These are phyloP conservation scores for Diabrotica balteata DNA, from an alignment of 2,888 invertebrate species.

Conservation along the genomic window DNA sequence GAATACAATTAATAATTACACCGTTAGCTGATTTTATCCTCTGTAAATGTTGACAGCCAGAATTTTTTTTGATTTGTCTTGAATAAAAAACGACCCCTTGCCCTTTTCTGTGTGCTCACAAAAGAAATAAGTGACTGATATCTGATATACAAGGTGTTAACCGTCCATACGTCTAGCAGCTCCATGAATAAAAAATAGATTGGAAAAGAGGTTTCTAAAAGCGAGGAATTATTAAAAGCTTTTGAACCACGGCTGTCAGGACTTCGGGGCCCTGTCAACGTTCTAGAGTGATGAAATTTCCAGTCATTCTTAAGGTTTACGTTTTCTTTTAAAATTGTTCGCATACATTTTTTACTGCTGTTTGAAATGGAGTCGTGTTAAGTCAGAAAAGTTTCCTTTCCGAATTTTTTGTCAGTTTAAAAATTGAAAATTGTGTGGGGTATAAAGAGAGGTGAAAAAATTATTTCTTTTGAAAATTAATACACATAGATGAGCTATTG, in stretches of 20 bases:
- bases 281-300: conserved; percentile 47
- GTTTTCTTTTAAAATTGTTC: not conserved
- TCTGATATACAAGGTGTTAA: conserved; percentile 27
- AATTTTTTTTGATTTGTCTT: no score
- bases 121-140: conserved; percentile 5
- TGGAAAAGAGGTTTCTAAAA: conserved; percentile 42
- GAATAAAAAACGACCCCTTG: no score
- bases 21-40: no score
- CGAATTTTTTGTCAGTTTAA: not conserved
- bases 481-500: no score
- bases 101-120: not conserved
- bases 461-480: no score
- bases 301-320: conserved; percentile 36
- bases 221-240: conserved; percentile 48
- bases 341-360: not conserved
- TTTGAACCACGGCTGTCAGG: conserved; percentile 49
- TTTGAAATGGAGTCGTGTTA: conserved; percentile 4
- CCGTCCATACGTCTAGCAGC: conserved; percentile 22
- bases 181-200: conserved; percentile 41
- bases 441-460: no score
- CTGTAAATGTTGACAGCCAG: no score
- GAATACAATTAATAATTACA: no score
- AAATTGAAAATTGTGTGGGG: no score
- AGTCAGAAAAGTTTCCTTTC: not conserved
- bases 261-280: conserved; percentile 40